Evolutionary conservation across 2,113 vertebrate genomes (phyloP).

Genomic region (Bubo bubo): DNA sequence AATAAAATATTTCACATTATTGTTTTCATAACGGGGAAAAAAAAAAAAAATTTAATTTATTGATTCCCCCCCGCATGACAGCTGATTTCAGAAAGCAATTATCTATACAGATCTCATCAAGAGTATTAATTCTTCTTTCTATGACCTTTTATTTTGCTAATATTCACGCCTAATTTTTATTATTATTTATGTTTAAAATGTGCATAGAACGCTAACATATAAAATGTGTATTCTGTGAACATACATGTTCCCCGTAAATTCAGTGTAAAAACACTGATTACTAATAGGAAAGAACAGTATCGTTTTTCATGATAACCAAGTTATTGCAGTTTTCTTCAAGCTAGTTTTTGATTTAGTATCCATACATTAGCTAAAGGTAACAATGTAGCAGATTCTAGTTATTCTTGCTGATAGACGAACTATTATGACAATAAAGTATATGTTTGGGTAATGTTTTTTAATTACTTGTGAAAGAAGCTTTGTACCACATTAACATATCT

Average conservation of each 20-base stretch:
- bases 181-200: background rate
- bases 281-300: background rate
- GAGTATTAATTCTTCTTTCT: background rate
- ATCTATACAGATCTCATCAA: background rate
- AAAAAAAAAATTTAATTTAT: background rate
- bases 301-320: background rate
- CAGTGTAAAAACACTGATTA: background rate
- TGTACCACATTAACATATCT: background rate
- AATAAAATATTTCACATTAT: background rate
- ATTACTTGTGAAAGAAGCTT: background rate
- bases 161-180: background rate
- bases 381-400: background rate
- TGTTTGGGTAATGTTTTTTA: background rate
- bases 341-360: background rate
- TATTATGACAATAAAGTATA: background rate
- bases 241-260: background rate
- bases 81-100: background rate
- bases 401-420: background rate
- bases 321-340: background rate
- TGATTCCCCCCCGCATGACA: background rate
- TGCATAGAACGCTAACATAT: background rate
- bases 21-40: background rate
- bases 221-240: background rate
- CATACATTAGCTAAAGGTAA: background rate
- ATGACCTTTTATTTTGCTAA: background rate